Conservation (phyloP, 2,888 invertebrate species). For the Agrochola macilenta region DNA sequence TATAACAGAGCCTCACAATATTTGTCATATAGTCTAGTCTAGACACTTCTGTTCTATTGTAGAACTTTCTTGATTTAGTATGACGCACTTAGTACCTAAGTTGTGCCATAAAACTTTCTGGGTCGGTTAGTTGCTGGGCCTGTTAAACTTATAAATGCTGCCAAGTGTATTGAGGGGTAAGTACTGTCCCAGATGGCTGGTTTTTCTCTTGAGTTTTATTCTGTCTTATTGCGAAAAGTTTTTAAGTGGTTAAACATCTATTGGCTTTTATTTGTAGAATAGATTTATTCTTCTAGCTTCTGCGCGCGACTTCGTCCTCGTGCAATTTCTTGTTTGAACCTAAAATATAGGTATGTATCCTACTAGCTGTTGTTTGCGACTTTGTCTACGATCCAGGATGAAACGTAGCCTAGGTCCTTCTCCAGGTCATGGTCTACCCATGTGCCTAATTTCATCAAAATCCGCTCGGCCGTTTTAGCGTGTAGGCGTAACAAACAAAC, state of each 20-base stretch:
- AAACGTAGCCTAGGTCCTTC: too few relatives aligned
- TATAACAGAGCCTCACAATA: constrained; percentile 17
- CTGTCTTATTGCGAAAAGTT: constrained; percentile 21
- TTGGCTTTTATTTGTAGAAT: constrained; percentile 1
- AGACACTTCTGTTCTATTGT: constrained; percentile 59
- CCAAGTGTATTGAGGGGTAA: constrained; percentile 47
- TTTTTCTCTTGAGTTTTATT: constrained; percentile 21
- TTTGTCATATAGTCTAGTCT: constrained; percentile 47
- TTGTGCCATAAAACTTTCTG: constrained; percentile 63
- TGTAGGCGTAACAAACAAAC: too few relatives aligned
- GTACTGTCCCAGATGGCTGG: constrained; percentile 31
- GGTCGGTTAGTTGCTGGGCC: constrained; percentile 48
- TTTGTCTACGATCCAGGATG: too few relatives aligned
- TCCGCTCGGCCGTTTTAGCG: too few relatives aligned
- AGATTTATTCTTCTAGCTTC: neutral
- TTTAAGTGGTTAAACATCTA: constrained; percentile 22
- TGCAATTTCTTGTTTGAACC: neutral
- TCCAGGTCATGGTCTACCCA: too few relatives aligned
- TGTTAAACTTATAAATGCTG: constrained; percentile 57
- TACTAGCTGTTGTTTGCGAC: too few relatives aligned
- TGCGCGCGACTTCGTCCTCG: neutral
- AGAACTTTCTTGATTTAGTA: constrained; percentile 63
- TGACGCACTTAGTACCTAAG: constrained; percentile 52
- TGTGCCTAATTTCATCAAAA: too few relatives aligned
- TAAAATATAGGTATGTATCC: neutral